These are phyloP conservation scores for Galendromus occidentalis DNA, from an alignment of 1,140 invertebrate genomes.

Conservation along the genomic window DNA sequence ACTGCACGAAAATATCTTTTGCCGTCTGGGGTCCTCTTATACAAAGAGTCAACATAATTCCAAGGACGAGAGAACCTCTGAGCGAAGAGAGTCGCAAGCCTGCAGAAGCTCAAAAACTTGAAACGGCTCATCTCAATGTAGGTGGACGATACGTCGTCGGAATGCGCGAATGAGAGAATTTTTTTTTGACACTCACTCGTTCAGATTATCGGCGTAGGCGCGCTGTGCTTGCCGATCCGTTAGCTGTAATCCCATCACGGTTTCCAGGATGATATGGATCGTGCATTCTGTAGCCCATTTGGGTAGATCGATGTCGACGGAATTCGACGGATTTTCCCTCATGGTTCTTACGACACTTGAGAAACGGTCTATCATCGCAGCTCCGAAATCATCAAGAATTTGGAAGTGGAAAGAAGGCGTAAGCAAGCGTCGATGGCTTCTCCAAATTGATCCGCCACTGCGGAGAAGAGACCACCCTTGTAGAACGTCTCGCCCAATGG, in stretches of 20 bases:
- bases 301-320: neutral
- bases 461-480: neutral
- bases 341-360: neutral
- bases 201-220: neutral
- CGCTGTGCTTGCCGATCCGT: neutral
- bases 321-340: neutral
- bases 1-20: neutral
- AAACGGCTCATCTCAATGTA: no score
- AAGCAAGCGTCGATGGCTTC: neutral
- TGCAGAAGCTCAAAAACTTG: no score
- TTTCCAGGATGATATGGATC: neutral
- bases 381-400: neutral
- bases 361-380: neutral
- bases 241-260: neutral
- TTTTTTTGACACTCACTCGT: neutral
- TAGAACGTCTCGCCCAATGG: no score
- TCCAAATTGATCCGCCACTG: neutral
- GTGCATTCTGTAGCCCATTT: neutral
- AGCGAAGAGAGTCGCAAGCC: neutral
- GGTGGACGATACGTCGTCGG: no score
- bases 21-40: neutral
- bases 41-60: neutral
- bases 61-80: neutral
- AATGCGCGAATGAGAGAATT: no score
- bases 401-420: neutral